phyloP scores from a whole-genome alignment of 30 jellyfish, hydroid and myxozoan species.

The Chironex yamaguchii region DNA sequence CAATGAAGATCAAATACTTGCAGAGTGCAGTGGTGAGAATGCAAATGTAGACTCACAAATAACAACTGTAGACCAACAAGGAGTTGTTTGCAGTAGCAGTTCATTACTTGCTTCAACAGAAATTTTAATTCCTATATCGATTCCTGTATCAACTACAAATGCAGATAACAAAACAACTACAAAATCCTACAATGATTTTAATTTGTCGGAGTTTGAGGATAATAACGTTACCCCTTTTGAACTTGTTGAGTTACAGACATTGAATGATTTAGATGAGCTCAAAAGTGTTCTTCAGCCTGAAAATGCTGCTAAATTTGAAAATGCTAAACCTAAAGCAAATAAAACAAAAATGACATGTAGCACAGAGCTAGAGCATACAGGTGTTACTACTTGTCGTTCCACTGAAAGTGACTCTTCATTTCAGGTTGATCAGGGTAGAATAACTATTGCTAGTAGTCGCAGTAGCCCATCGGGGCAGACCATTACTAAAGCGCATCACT shows the following conservation, averaged over 20 bases:
- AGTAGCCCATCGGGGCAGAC: background rate
- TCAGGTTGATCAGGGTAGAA: background rate
- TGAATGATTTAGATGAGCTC: conserved; percentile 84
- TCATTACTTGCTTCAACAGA: no score
- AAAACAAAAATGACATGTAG: background rate
- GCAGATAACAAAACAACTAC: background rate
- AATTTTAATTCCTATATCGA: background rate
- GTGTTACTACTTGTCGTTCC: conserved; percentile 17
- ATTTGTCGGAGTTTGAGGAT: conserved; percentile 88
- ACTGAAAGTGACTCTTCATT: background rate
- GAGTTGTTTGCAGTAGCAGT: no score
- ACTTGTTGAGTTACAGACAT: conserved; percentile 88
- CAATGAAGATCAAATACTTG: no score
- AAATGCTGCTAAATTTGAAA: background rate
- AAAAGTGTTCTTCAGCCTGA: conserved; percentile 90
- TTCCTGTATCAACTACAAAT: background rate
- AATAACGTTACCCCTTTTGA: conserved; percentile 89
- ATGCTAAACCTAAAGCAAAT: background rate
- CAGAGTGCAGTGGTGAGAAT: no score
- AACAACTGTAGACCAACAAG: no score
- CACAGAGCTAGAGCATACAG: conserved; percentile 61
- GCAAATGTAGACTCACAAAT: no score
- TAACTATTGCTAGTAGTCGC: background rate
- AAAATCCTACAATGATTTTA: conserved; percentile 15
- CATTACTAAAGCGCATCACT: background rate